phyloP scores from a whole-genome alignment of 2,888 invertebrate species.

The Xestia xanthographa region DNA sequence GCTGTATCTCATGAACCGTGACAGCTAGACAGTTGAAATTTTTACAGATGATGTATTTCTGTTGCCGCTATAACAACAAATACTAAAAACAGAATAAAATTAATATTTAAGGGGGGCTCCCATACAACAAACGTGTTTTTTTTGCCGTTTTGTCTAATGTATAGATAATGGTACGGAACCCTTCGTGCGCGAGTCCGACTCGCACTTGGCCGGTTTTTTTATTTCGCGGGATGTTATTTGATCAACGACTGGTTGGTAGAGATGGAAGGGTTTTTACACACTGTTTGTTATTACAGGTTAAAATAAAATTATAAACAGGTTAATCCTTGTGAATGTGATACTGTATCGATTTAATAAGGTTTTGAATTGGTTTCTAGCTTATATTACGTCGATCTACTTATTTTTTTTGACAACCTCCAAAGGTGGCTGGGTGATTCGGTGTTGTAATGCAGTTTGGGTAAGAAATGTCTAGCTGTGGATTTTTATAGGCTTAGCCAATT shows the following conservation, averaged over 20 bases:
- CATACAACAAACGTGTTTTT: no score
- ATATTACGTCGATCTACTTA: neutral
- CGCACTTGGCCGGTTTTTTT: no score
- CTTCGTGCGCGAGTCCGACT: no score
- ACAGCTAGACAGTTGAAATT: no score
- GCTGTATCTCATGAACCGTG: no score
- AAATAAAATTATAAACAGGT: neutral
- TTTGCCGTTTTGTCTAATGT: no score
- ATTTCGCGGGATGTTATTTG: slow-evolving; percentile 5
- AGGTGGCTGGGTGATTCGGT: neutral
- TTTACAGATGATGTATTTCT: no score
- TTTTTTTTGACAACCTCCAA: neutral
- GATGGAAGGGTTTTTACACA: neutral
- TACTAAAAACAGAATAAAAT: no score
- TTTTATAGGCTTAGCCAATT: neutral
- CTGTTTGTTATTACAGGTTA: neutral
- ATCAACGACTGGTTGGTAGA: neutral
- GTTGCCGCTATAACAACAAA: no score
- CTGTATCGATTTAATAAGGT: neutral
- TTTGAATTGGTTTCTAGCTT: neutral
- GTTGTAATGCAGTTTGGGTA: neutral
- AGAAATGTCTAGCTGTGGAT: neutral
- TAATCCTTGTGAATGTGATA: neutral
- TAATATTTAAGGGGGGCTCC: no score
- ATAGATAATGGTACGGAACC: no score